Evolutionary conservation across 2,113 vertebrate species (phyloP).

Genomic region (Lepus europaeus): DNA sequence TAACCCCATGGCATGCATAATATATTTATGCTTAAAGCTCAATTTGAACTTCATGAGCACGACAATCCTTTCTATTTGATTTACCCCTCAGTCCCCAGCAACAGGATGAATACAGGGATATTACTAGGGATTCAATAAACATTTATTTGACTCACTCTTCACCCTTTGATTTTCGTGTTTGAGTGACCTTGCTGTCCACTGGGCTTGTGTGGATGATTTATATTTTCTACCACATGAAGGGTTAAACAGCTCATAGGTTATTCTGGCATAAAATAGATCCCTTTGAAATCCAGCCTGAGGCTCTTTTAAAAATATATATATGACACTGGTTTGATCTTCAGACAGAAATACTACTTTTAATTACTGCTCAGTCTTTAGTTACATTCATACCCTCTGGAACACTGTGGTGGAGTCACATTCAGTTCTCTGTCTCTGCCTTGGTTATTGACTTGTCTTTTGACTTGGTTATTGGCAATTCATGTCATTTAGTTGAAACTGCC

Average conservation of each 20-base stretch:
- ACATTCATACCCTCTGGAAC: conserved; percentile 78
- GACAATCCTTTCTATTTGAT: neutral
- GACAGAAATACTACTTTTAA: conserved; percentile 84
- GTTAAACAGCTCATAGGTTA: conserved; percentile 77
- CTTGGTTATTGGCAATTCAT: conserved; percentile 48
- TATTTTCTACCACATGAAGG: conserved; percentile 72
- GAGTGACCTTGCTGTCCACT: neutral
- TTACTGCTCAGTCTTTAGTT: conserved; percentile 72
- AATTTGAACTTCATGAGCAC: neutral
- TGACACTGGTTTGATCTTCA: conserved; percentile 86
- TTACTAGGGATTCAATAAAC: neutral
- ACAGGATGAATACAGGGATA: neutral
- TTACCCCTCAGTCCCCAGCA: neutral
- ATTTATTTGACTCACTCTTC: neutral
- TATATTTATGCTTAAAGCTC: neutral
- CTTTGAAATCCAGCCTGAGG: conserved; percentile 86
- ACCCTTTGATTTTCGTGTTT: neutral
- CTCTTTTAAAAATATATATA: conserved; percentile 55
- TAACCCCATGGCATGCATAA: neutral
- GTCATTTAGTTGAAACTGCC: conserved; percentile 75
- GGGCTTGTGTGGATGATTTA: neutral
- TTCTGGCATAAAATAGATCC: conserved; percentile 81
- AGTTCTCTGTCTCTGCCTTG: conserved; percentile 80
- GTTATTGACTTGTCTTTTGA: conserved; percentile 62
- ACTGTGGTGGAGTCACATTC: conserved; percentile 66